Percentiles rank a stretch among this genome's conserved stretches.
Conservation (phyloP, 53 echinoderm and acorn worm species). For the Mesocentrotus franciscanus region DNA sequence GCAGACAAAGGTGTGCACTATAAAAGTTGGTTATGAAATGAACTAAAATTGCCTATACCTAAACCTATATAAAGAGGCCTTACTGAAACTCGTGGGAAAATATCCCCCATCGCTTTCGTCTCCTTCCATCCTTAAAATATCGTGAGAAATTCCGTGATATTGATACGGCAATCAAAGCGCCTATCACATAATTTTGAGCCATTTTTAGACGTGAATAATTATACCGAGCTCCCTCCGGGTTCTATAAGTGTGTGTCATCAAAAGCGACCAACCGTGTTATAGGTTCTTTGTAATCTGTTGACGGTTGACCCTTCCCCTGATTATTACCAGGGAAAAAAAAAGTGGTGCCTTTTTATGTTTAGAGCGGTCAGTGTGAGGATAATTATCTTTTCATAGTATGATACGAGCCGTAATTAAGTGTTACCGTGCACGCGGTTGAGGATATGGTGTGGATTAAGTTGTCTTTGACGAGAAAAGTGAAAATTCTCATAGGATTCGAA, state of each 20-base stretch:
- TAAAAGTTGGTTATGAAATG: too few relatives aligned
- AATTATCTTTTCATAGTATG: neutral
- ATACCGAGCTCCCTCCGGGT: neutral
- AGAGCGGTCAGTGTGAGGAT: neutral
- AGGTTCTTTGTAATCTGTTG: neutral
- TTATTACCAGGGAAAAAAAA: neutral
- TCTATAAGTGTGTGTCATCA: neutral
- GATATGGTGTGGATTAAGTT: neutral
- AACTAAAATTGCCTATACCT: too few relatives aligned
- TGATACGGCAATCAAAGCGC: neutral
- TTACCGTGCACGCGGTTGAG: neutral
- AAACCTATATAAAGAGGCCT: neutral
- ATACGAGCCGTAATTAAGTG: neutral
- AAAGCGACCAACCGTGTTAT: conserved; percentile 24
- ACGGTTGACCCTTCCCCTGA: neutral
- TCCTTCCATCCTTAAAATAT: neutral
- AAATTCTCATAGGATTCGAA: neutral
- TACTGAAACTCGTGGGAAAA: conserved; percentile 37
- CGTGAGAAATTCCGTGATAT: conserved; percentile 42
- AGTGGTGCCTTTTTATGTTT: neutral
- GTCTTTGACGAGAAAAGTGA: neutral
- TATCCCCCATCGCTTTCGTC: neutral
- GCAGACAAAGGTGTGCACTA: too few relatives aligned
- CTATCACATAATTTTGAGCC: neutral
- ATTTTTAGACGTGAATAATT: neutral